Percentiles rank a stretch among this genome's conserved stretches.
These are phyloP conservation scores for Eretmochelys imbricata DNA, from an alignment of 2,113 vertebrate species.

Conservation along the genomic window DNA sequence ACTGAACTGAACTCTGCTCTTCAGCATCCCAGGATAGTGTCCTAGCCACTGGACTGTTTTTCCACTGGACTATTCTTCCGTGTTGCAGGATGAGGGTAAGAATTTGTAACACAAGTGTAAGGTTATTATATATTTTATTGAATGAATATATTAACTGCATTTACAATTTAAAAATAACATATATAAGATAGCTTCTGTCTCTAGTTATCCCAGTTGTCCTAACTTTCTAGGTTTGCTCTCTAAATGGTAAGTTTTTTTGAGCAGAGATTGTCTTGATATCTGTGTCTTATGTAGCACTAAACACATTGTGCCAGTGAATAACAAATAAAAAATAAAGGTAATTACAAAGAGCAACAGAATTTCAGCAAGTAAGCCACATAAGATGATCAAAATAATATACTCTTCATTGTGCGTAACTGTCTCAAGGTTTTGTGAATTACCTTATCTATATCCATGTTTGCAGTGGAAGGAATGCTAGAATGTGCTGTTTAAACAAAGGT, in stretches of 20 bases:
- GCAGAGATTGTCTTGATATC: no score
- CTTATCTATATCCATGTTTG: slow-evolving; percentile 28
- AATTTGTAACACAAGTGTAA: not conserved
- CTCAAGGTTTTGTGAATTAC: slow-evolving; percentile 17
- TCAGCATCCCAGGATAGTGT: not conserved
- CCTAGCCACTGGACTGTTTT: not conserved
- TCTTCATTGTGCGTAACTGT: slow-evolving; percentile 20
- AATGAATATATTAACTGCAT: not conserved
- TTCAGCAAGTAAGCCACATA: not conserved
- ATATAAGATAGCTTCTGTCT: not conserved
- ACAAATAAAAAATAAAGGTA: not conserved
- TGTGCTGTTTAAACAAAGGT: slow-evolving; percentile 52
- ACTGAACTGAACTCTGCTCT: not conserved
- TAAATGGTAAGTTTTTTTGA: not conserved
- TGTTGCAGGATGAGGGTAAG: not conserved
- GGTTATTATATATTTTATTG: not conserved
- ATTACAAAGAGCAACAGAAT: not conserved
- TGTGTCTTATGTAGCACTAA: no score
- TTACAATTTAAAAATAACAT: not conserved
- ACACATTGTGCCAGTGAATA: not conserved
- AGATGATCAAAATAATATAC: slow-evolving; percentile 1
- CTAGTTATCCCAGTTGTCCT: not conserved
- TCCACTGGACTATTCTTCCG: not conserved
- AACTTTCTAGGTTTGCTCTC: not conserved
- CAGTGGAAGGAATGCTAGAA: slow-evolving; percentile 66